Conservation (phyloP, 2,888 invertebrate species). For the Eurytoma californica region DNA sequence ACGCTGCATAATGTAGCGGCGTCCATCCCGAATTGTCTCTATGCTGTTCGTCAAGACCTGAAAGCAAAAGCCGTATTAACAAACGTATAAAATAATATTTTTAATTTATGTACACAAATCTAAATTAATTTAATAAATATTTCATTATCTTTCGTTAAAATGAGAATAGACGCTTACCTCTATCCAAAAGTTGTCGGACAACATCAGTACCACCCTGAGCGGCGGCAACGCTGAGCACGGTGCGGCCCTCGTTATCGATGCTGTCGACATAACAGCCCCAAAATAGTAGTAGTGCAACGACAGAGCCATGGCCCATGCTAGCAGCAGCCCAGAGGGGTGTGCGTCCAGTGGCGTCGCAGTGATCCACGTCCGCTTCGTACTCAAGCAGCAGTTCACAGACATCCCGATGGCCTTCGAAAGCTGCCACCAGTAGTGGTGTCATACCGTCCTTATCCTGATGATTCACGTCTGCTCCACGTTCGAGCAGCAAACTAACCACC, state of each 20-base stretch:
- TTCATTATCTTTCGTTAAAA: neutral
- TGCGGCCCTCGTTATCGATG: conserved; percentile 95
- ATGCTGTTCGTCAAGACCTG: conserved; percentile 88
- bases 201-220: conserved; percentile 93
- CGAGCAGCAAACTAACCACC: conserved; percentile 84
- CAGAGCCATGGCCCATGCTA: conserved; percentile 91
- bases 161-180: conserved; percentile 78
- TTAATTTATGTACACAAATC: neutral
- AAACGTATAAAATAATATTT: neutral
- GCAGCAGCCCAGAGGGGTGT: conserved; percentile 95
- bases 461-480: conserved; percentile 88
- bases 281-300: conserved; percentile 90
- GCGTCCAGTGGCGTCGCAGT: conserved; percentile 87
- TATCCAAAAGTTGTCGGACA: conserved; percentile 90
- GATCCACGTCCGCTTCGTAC: conserved; percentile 94
- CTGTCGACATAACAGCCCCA: conserved; percentile 97
- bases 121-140: neutral
- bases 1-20: conserved; percentile 95
- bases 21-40: conserved; percentile 98
- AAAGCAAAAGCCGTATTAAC: conserved; percentile 15
- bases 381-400: conserved; percentile 93
- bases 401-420: conserved; percentile 94
- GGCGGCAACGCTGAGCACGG: conserved; percentile 89
- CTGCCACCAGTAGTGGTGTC: conserved; percentile 91
- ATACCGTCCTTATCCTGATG: conserved; percentile 90